Base-by-base conservation (phyloP, 1,140 invertebrate genomes). In the Leptopilina boulardi region DNA sequence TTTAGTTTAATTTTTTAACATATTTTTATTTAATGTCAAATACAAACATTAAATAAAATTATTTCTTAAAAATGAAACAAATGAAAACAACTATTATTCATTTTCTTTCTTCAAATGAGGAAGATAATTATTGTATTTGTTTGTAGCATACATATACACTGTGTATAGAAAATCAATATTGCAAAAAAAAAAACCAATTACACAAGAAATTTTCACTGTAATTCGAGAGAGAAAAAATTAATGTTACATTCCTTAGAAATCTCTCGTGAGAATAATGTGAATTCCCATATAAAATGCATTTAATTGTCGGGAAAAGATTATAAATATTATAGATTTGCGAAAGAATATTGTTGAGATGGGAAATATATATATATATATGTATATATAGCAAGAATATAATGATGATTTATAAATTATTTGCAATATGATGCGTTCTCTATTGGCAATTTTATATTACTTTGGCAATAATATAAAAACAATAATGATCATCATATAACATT, bases 181-280 rank as follows among this genome's bases (percentile, higher is more conserved):
- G 42, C n/a, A 11, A 30, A 21, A 26, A 11, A 26, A 23, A 66
- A 10, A 66, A 4, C 21, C 11, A 66, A 66, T 66, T 30, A 66
- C 23, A 66, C 56, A 66, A 66, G 56, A 66, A 30, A 30, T 66
- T 30, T 30, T 66, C 23, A 66, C 13, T 66, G 11, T 15, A 15
- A n/a, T n/a, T n/a, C n/a, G n/a, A n/a, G n/a, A n/a, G n/a, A n/a
- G n/a, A n/a, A n/a, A n/a, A n/a, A n/a, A n/a, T n/a, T 66, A 26
- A 30, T 66, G 21, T 30, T 66, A 21, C 23, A 66, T 30, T 59
- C 21, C 56, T 66, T 21, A 66, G 11, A 66, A 23, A 66, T 26
- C 56, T 26, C 56, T 66, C 56, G 56, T 66, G 56, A 66, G 56
- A 66, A 66, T 66, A 66, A 66, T 47, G n/a, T 47, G 44, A 47